Conservation (phyloP, 2,113 vertebrate genomes). For the Poicephalus meyeri region DNA sequence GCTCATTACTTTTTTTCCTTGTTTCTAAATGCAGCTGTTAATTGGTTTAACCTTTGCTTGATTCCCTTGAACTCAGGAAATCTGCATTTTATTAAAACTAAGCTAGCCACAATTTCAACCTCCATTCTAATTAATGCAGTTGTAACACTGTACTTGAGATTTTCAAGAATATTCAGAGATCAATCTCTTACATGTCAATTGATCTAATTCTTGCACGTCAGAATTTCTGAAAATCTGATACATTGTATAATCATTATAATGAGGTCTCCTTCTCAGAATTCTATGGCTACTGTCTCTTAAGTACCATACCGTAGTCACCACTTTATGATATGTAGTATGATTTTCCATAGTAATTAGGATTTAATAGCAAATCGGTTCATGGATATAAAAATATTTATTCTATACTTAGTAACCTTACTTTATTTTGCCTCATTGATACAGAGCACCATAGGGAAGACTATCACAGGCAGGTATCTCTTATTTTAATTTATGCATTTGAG, state of each 20-base stretch:
- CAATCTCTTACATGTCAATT: not conserved
- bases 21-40: not conserved
- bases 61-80: not conserved
- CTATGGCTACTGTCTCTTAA: not conserved
- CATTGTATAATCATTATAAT: not conserved
- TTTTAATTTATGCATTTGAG: not conserved
- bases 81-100: not conserved
- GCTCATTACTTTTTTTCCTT: not conserved
- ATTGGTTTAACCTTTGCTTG: constrained; percentile 20
- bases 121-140: not conserved
- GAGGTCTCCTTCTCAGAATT: not conserved
- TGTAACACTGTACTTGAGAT: not conserved
- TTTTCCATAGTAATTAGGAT: not conserved
- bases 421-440: not conserved
- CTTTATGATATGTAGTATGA: not conserved
- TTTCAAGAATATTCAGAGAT: not conserved
- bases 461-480: not conserved
- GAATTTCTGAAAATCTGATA: not conserved
- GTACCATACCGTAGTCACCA: not conserved
- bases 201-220: not conserved
- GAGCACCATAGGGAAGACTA: not conserved
- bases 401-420: not conserved
- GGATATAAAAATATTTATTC: not conserved
- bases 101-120: not conserved
- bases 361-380: not conserved